Percentiles rank a stretch among this genome's conserved stretches.
Conservation (phyloP, 2,888 invertebrate species). For the Drosophila meridionalis region DNA sequence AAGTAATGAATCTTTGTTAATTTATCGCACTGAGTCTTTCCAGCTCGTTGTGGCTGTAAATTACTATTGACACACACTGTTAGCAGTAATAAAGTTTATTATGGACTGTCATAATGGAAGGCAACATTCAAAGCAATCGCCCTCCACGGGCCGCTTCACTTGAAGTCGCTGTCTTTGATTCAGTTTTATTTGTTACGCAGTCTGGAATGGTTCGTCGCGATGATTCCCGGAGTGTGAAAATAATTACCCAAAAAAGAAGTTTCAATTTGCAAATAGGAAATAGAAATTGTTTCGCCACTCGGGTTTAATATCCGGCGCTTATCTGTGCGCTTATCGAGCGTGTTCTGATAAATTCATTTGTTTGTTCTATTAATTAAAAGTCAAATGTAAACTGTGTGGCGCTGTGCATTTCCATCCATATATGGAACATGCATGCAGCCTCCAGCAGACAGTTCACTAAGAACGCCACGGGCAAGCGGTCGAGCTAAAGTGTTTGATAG, state of each 20-base stretch:
- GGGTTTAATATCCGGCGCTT: constrained; percentile 51
- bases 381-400: constrained; percentile 36
- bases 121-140: constrained; percentile 44
- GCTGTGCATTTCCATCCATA: constrained; percentile 51
- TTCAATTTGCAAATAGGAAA: constrained; percentile 47
- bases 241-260: constrained; percentile 12
- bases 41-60: constrained; percentile 26
- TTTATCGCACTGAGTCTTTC: neutral
- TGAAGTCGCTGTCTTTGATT: constrained; percentile 42
- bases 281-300: constrained; percentile 9
- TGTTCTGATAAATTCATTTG: constrained; percentile 33
- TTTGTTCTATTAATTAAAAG: constrained; percentile 77
- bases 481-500: constrained; percentile 30
- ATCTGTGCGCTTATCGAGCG: constrained; percentile 55
- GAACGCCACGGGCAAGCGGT: constrained; percentile 43
- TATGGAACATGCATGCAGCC: constrained; percentile 66
- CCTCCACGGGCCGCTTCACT: constrained; percentile 61
- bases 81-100: constrained; percentile 45
- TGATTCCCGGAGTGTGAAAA: constrained; percentile 53
- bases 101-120: constrained; percentile 59
- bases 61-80: constrained; percentile 51
- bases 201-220: constrained; percentile 43
- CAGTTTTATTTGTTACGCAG: constrained; percentile 47
- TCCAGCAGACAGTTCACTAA: constrained; percentile 55
- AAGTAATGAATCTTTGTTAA: neutral